phyloP scores from a whole-genome alignment of 30 jellyfish, hydroid and myxozoan genomes.

The Rhopilema esculentum region DNA sequence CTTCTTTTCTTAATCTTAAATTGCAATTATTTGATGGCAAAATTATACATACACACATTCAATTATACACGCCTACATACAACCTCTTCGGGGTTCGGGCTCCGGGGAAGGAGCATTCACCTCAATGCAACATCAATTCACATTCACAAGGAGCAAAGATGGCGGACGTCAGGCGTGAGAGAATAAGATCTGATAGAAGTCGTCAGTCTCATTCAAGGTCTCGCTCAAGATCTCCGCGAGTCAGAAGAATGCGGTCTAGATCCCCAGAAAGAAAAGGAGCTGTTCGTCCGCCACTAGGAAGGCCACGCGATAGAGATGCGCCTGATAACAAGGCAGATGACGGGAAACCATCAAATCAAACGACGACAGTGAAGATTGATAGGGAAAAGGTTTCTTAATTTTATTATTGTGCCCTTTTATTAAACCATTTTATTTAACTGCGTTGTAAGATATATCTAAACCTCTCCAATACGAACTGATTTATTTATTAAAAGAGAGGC shows the following conservation, averaged over 20 bases:
- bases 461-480: no score
- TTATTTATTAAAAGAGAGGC: no score
- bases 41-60: no score
- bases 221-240: conserved; percentile 66
- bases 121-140: not conserved
- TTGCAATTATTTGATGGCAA: no score
- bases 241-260: conserved; percentile 17
- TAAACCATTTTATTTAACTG: not conserved
- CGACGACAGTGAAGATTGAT: conserved; percentile 58
- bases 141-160: conserved; percentile 9
- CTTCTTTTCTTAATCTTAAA: no score
- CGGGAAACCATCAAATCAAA: not conserved
- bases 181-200: conserved; percentile 50
- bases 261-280: conserved; percentile 54
- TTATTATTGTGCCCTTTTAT: not conserved
- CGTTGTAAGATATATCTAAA: no score
- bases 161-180: conserved; percentile 74
- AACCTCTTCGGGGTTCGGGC: not conserved
- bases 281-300: conserved; percentile 44
- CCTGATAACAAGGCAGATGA: not conserved
- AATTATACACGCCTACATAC: no score
- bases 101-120: not conserved
- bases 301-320: conserved; percentile 47
- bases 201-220: conserved; percentile 60
- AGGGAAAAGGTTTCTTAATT: conserved; percentile 67